Base-by-base conservation (phyloP, 2,888 invertebrate species). In the Chesias legatella region DNA sequence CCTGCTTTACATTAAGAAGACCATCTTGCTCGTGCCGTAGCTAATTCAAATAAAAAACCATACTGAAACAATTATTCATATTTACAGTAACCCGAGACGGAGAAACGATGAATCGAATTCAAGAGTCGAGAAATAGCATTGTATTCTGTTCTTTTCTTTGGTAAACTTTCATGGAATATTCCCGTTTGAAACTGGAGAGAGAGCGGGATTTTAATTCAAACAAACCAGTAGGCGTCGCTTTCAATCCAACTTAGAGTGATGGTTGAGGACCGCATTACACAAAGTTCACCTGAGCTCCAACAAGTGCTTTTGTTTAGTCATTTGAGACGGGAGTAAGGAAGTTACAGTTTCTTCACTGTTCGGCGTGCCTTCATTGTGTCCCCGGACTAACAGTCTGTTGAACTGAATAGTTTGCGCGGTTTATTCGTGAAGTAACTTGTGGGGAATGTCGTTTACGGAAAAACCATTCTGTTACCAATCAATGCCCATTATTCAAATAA, bases 271-370 rank as follows among this genome's bases (percentile, higher is more conserved):
- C 55, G 53, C 60, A 51, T 62, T 60, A 53, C 58, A 52, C 54
- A 56, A 70, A 71, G 60, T 68, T 71, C 43, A 56, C 40, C 46
- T 28, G 51, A 55, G 47, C 47, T 53, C 46, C 48, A 51, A 40
- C 54, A 51, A 60, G 58, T 55, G 62, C 71, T 67, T 67, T 71
- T 70, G 71, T 73, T 65, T 66, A 60, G 71, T 67, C 65, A 72
- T 67, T 68, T 64, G 70, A 71, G 63, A 46, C 33, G 58, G 22
- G 22, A 27, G 23, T 22, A 10, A 20, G 10, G 35, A 33, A 40
- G 32, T 34, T 44, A 32, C 35, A 35, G 33, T 29, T 40, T 36
- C 32, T 44, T 21, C 25, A 33, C 33, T 32, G 10, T 35, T 39
- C 28, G 27, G 27, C 31, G 36, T 13, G 39, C 40, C 43, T 36